phyloP scores from a whole-genome alignment of 2,888 invertebrate genomes.

The Argyresthia albistria region DNA sequence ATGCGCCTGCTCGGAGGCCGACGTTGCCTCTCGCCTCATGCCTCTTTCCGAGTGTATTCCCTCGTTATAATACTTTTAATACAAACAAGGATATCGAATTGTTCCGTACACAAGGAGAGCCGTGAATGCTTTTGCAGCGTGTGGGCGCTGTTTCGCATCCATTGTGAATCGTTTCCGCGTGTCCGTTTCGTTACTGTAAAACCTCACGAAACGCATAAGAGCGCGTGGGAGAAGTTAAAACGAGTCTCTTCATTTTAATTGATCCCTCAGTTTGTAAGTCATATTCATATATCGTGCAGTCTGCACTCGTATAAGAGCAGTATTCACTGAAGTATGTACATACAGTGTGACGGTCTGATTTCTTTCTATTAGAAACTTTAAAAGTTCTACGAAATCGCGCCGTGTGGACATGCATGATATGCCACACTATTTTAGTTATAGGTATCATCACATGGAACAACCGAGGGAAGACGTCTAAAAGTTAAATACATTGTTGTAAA shows the following conservation, averaged over 20 bases:
- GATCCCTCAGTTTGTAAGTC: constrained; percentile 24
- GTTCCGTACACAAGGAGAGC: constrained; percentile 11
- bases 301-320: too few species aligned
- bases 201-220: neutral
- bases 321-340: too few species aligned
- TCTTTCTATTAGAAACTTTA: too few species aligned
- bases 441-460: too few species aligned
- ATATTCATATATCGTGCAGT: constrained; percentile 20
- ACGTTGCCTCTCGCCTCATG: neutral
- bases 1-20: neutral
- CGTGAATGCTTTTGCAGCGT: neutral
- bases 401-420: too few species aligned
- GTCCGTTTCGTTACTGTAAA: neutral
- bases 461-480: constrained; percentile 19
- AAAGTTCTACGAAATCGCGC: too few species aligned
- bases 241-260: constrained; percentile 23
- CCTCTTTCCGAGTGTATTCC: constrained; percentile 20
- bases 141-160: constrained; percentile 4
- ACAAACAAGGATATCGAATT: constrained; percentile 31
- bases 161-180: constrained; percentile 5
- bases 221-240: constrained; percentile 10
- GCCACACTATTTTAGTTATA: too few species aligned
- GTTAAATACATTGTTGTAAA: constrained; percentile 26
- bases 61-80: constrained; percentile 27
- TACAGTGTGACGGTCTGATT: too few species aligned